Percentiles rank a stretch among this genome's conserved stretches.
Conservation (phyloP, 2,113 vertebrate species). For the Arothron firmamentum region DNA sequence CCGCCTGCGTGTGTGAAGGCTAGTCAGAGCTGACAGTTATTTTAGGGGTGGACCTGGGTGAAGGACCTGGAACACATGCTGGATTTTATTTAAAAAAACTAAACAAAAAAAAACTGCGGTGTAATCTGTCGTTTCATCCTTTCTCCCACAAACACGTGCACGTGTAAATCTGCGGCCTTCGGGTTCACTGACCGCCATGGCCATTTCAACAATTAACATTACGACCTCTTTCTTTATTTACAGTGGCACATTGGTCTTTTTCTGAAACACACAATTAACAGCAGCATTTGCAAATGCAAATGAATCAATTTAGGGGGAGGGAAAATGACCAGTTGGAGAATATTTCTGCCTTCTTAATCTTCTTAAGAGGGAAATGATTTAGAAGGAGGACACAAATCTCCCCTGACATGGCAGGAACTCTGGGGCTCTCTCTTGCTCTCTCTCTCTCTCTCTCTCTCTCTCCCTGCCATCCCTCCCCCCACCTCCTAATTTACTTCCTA, state of each 20-base stretch:
- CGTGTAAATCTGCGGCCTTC: constrained; percentile 45
- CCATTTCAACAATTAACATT: constrained; percentile 66
- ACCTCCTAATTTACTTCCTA: constrained; percentile 30
- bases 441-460: constrained; percentile 13
- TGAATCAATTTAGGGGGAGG: constrained; percentile 57
- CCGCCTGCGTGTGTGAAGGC: constrained; percentile 27
- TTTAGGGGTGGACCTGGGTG: constrained; percentile 11
- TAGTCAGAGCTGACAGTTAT: constrained; percentile 30
- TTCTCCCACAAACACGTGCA: not conserved
- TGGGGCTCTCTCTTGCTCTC: constrained; percentile 39
- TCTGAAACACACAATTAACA: constrained; percentile 58
- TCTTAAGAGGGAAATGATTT: constrained; percentile 80
- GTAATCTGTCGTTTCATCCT: not conserved
- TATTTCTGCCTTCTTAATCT: constrained; percentile 78
- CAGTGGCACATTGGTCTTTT: constrained; percentile 58
- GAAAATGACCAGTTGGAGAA: constrained; percentile 70
- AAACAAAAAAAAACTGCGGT: not conserved
- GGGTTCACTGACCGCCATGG: constrained; percentile 35
- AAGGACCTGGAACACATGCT: not conserved
- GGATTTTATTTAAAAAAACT: not conserved
- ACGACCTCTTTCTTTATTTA: constrained; percentile 68
- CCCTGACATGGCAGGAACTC: constrained; percentile 71
- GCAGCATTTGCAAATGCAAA: constrained; percentile 65
- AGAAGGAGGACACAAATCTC: constrained; percentile 77
- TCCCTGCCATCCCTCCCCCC: constrained; percentile 32